Evolutionary conservation across 2,113 vertebrate genomes (phyloP).

Genomic region (Crotalus helleri): DNA sequence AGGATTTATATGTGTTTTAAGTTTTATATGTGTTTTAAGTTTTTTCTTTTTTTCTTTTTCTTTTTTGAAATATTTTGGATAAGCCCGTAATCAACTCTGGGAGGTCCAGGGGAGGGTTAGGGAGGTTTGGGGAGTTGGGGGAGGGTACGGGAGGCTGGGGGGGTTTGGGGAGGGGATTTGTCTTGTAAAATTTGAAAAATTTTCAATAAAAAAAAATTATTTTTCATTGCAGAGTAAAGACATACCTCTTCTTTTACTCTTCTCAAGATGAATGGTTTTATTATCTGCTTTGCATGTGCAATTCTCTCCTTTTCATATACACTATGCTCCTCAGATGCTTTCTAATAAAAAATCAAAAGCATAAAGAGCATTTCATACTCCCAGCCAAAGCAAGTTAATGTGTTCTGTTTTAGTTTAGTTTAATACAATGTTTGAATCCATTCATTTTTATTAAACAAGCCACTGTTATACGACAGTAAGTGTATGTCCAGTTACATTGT

Average conservation of each 20-base stretch:
- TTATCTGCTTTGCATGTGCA: slow-evolving; percentile 92
- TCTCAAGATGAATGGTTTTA: slow-evolving; percentile 96
- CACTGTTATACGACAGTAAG: neutral
- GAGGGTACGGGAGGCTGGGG: no score
- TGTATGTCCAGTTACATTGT: neutral
- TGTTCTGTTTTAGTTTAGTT: neutral
- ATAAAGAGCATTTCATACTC: neutral
- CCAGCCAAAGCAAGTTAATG: neutral
- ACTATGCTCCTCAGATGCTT: slow-evolving; percentile 87
- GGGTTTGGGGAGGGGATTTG: no score
- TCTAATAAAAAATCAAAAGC: slow-evolving; percentile 70
- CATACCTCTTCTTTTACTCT: slow-evolving; percentile 92
- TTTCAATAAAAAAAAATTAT: no score
- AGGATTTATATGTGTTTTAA: no score
- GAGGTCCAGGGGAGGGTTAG: no score
- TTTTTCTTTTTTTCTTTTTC: no score
- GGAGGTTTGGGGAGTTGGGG: no score
- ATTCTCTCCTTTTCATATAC: slow-evolving; percentile 91
- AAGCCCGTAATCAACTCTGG: no score
- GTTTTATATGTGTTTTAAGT: no score
- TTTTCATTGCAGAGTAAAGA: neutral
- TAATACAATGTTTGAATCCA: neutral
- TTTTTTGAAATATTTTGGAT: no score
- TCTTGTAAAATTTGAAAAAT: no score
- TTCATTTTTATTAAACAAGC: neutral